Evolutionary conservation across 2,113 vertebrate species (phyloP).

Genomic region (Phainopepla nitens): DNA sequence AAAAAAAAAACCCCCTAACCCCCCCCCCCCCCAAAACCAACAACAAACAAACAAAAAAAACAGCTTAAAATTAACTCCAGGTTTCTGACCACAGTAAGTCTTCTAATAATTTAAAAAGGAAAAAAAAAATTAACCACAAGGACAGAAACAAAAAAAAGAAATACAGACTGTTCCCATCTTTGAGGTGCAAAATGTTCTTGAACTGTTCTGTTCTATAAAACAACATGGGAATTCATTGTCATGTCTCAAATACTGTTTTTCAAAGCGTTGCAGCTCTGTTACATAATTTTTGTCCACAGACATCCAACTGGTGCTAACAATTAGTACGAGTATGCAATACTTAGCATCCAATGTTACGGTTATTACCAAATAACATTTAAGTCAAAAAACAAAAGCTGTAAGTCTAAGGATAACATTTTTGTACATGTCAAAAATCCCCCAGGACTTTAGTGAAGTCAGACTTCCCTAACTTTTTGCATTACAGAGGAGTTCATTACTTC

Average conservation of each 20-base stretch:
- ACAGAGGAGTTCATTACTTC: not conserved
- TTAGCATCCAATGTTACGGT: not conserved
- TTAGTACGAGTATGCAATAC: not conserved
- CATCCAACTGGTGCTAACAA: constrained; percentile 30
- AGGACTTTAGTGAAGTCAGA: not conserved
- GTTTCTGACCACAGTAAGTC: constrained; percentile 24
- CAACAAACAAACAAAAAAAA: not conserved
- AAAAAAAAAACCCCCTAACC: too few relatives aligned
- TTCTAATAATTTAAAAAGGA: not conserved
- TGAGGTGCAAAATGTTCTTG: constrained; percentile 60
- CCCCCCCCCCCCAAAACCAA: too few relatives aligned
- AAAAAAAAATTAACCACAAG: not conserved
- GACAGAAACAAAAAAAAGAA: not conserved
- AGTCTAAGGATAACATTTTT: not conserved
- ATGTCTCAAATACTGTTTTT: constrained; percentile 53
- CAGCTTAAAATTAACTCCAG: constrained; percentile 40
- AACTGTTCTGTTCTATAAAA: constrained; percentile 42
- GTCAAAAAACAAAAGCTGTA: not conserved
- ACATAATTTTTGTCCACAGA: constrained; percentile 17
- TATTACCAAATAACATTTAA: constrained; percentile 2
- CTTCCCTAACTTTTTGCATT: not conserved
- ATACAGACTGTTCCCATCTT: constrained; percentile 54
- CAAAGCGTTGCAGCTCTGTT: constrained; percentile 45
- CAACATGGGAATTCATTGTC: constrained; percentile 54
- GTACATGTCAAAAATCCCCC: not conserved